Evolutionary conservation across 2,888 invertebrate genomes (phyloP), one percentile per base, ranked within the genome.

Genomic region (Protophormia terraenovae): DNA sequence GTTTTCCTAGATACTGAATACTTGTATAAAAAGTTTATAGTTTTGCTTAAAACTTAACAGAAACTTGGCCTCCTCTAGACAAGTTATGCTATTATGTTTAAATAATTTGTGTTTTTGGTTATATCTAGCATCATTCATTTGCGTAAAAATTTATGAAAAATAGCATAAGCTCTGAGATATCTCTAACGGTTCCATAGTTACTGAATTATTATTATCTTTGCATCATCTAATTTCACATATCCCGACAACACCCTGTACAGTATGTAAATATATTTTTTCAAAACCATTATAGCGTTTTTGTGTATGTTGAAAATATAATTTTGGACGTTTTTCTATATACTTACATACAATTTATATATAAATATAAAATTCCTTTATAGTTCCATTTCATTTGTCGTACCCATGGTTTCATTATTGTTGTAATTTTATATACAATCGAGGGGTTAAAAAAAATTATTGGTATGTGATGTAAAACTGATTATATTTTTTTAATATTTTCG

Each of bases 401-500:
- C 35, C 16, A 66, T 62, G 47, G 14, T 38, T 16, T 19, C 38
- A 12, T 47, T 76, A 47, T 58, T 67, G 38, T 55, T 58, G 72
- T 55, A 41, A 64, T 64, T 64, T 60, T 53, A 55, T 83, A 58
- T 77, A 58, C 29, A 77, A 50, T 50, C 47, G 38, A 58, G 38
- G 67, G 72, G 72, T 53, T 66, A 72, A 69, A 47, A 55, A 64
- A 80, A 77, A 83, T 83, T 71, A 77, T 83, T 66, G 82, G 82
- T 66, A 82, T 82, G 76, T 82, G 82, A 76, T 76, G 76, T 76
- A 76, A 82, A 82, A 82, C 41, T 76, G 64, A 71, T 71, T 82
- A 71, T 50, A 62, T 35, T 62, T 62, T 35, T 45, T 32, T n/a
- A n/a, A 75, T 8, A 22, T 67, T 67, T 19, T 35, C 35, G 35